phyloP scores from a whole-genome alignment of 2,888 invertebrate species.

The Apamea epomidion region DNA sequence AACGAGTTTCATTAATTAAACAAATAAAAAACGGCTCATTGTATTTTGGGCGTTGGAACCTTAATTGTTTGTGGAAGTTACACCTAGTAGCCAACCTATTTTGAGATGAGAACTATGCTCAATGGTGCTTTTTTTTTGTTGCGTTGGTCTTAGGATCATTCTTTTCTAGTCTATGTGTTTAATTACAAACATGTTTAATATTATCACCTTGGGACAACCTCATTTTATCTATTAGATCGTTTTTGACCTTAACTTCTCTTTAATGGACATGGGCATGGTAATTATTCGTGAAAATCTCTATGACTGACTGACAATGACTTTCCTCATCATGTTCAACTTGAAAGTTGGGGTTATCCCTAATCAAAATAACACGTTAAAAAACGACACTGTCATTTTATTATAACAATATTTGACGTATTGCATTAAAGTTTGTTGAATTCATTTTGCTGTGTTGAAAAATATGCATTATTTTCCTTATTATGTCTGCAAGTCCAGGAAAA shows the following conservation, averaged over 20 bases:
- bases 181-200: neutral
- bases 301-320: neutral
- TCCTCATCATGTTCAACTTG: neutral
- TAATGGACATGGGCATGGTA: neutral
- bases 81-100: neutral
- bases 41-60: neutral
- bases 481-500: conserved; percentile 31
- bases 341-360: neutral
- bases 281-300: neutral
- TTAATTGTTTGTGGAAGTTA: conserved; percentile 1
- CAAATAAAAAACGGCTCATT: conserved; percentile 7
- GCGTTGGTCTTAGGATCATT: neutral
- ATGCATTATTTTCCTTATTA: conserved; percentile 20
- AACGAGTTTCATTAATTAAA: conserved; percentile 11
- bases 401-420: neutral
- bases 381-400: neutral
- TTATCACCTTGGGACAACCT: neutral
- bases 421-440: neutral
- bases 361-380: neutral
- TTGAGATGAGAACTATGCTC: neutral
- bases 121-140: neutral
- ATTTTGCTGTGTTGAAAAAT: neutral
- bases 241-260: neutral
- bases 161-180: neutral
- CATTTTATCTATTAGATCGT: neutral